These are phyloP conservation scores for Lepidurus apus DNA, from an alignment of 1,140 invertebrate species.

Conservation along the genomic window DNA sequence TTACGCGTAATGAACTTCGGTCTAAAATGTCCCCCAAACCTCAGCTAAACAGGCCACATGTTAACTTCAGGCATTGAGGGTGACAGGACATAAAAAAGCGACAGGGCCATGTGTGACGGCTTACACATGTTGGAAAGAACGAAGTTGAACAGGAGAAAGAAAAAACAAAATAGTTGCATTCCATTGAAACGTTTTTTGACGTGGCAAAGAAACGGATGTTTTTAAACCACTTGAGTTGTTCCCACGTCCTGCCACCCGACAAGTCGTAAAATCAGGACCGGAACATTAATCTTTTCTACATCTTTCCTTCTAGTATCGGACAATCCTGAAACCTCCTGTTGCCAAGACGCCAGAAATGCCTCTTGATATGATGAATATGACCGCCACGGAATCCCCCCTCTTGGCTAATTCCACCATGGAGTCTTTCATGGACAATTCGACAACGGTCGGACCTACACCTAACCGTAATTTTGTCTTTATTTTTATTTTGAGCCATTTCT, in stretches of 20 bases:
- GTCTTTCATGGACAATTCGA: neutral
- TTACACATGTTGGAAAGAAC: neutral
- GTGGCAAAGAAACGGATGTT: neutral
- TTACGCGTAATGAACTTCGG: neutral
- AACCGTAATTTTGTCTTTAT: conserved; percentile 6
- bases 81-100: conserved; percentile 4
- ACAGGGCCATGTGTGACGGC: neutral
- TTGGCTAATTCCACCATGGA: neutral
- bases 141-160: neutral
- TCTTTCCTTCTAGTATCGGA: neutral
- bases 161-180: neutral
- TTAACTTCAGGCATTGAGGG: neutral
- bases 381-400: neutral
- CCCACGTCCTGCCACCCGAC: neutral
- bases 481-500: neutral
- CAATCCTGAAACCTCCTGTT: neutral
- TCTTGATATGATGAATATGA: neutral
- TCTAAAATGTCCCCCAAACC: no score
- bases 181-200: neutral
- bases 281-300: neutral
- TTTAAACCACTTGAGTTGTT: conserved; percentile 9
- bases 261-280: neutral
- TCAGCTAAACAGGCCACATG: neutral
- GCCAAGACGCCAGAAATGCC: neutral
- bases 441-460: neutral